Base-by-base conservation (phyloP, 2,113 vertebrate species). In the Oenanthe oenanthe region DNA sequence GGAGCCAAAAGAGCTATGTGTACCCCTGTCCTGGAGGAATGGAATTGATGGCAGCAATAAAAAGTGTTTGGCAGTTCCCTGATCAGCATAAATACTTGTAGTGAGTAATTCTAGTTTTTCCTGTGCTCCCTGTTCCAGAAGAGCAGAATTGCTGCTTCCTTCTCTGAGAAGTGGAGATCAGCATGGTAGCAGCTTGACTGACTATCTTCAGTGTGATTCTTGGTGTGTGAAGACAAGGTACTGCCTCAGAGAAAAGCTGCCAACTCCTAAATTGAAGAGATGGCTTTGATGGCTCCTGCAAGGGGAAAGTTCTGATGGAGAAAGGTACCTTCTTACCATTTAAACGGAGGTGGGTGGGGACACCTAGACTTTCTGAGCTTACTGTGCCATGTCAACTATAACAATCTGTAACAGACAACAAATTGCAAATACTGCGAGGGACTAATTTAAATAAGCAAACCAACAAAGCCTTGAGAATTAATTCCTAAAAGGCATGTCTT, bases 11-110 rank as follows among this genome's bases (percentile, higher is more conserved):
- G n/a, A 93, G 57, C 57, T 93, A 36, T 74, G 57, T 56, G 63
- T 74, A 87, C 20, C 20, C 32, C 48, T 85, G 61, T 89, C 87
- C 89, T 75, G 65, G 70, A 93, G 87, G 87, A 82, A 67, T 56
- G 61, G 73, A 93, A 96, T 96, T 91, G 95, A 95, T 95, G 54
- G 53, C 66, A 94, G 90, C 34, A 95, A 94, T 89, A 91, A 89
- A 94, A 89, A 89, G 34, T 85, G 36, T 91, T 96, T 93, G 89
- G 87, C 95, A 94, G 81, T 61, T 93, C 92, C n/a, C 84, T 75
- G 65, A 68, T 87, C 61, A 91, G 66, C 85, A 82, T 24, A 74
- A 96, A 89, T 51, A 82, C 77, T 94, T 88, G 70, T 74, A 75
- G 61, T 13, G 6, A 85, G 81, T 87, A 81, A 89, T 89, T 82